A percentile compares a stretch with the other conserved stretches of the same genome.
Conservation (phyloP, 2,113 vertebrate genomes). For the Indicator maculatus region DNA sequence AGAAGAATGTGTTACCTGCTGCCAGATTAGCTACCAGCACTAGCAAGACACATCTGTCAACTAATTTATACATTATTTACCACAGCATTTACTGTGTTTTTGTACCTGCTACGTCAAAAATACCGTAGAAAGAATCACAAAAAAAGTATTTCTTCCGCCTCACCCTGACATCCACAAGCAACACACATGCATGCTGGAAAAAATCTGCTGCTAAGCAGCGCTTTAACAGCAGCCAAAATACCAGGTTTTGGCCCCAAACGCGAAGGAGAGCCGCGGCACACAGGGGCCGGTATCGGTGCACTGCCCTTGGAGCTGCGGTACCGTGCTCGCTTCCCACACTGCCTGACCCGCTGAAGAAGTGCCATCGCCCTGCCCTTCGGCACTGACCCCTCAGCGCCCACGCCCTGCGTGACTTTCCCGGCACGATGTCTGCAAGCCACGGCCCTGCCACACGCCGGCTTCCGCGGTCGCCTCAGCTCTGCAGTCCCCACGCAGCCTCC, state of each 20-base stretch:
- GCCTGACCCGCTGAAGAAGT: fast-evolving
- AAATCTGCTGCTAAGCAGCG: background rate
- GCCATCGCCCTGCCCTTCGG: background rate
- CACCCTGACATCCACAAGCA: background rate
- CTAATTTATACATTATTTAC: no score
- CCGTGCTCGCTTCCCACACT: fast-evolving
- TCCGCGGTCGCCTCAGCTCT: background rate
- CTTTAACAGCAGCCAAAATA: fast-evolving
- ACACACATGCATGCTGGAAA: fast-evolving
- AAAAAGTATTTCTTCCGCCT: background rate
- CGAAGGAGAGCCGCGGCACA: fast-evolving
- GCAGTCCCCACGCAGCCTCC: no score
- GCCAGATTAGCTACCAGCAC: background rate
- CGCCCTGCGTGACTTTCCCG: background rate
- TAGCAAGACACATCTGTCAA: fast-evolving
- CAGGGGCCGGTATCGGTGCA: fast-evolving
- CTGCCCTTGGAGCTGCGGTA: fast-evolving
- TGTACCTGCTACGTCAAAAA: background rate
- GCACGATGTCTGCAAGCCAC: no score
- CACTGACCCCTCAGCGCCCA: background rate
- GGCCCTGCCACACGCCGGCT: background rate
- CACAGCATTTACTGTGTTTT: no score
- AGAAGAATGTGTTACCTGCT: background rate
- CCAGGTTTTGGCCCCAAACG: no score
- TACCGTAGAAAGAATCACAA: background rate